A percentile compares a stretch with the other conserved stretches of the same genome.
Evolutionary conservation across 2,888 invertebrate genomes (phyloP).

Genomic region (Macropis europaea): DNA sequence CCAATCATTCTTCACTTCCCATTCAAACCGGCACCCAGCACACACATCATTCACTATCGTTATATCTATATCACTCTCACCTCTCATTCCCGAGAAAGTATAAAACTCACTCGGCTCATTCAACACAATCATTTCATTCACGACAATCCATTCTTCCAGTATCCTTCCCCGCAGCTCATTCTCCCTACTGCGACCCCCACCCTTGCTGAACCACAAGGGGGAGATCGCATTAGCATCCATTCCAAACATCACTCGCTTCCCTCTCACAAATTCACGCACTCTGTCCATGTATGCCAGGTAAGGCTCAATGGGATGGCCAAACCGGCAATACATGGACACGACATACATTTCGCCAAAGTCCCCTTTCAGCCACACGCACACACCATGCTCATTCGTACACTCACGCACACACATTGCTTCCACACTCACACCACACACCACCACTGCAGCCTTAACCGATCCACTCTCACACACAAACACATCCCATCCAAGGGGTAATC

Average conservation of each 20-base stretch:
- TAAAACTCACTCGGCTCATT: conserved; percentile 11
- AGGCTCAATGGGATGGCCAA: neutral
- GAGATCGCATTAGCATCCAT: conserved; percentile 61
- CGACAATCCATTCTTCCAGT: neutral
- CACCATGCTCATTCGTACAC: neutral
- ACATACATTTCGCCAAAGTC: conserved; percentile 35
- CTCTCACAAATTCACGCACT: neutral
- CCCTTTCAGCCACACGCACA: conserved; percentile 49
- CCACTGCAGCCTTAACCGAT: conserved; percentile 20
- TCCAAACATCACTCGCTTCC: conserved; percentile 15
- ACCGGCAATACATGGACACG: conserved; percentile 46
- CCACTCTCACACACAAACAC: neutral
- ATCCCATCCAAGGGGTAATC: neutral
- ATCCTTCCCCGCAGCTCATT: neutral
- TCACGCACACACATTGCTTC: conserved; percentile 19
- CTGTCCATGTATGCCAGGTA: neutral
- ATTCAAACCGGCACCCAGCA: neutral
- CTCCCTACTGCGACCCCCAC: neutral
- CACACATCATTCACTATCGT: neutral
- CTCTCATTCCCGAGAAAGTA: neutral
- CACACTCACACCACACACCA: conserved; percentile 3
- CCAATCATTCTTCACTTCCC: conserved; percentile 5
- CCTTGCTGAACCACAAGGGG: conserved; percentile 44
- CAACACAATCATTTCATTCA: neutral
- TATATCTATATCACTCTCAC: conserved; percentile 22